These are phyloP conservation scores for Stenodema calcarata DNA, from an alignment of 2,888 invertebrate species.

Conservation along the genomic window DNA sequence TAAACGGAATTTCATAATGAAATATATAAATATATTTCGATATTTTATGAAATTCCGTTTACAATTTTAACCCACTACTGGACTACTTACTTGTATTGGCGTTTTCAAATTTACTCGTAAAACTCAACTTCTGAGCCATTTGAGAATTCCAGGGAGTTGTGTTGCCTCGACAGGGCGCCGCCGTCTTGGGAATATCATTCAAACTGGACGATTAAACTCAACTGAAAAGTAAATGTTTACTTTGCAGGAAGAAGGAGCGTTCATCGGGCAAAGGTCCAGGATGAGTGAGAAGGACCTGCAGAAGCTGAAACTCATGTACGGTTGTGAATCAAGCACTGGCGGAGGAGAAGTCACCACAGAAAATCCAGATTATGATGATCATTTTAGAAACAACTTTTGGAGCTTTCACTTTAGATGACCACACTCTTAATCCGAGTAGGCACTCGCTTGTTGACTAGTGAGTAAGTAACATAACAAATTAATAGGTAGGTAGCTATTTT, in stretches of 20 bases:
- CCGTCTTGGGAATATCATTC: too few species aligned
- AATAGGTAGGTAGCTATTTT: not conserved
- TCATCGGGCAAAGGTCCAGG: constrained; percentile 67
- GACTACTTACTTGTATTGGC: too few species aligned
- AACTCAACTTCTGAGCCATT: too few species aligned
- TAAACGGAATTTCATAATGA: too few species aligned
- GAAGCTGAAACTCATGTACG: constrained; percentile 69
- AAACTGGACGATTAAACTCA: too few species aligned
- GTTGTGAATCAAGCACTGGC: constrained; percentile 55
- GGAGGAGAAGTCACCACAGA: constrained; percentile 32
- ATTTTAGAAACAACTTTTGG: constrained; percentile 31
- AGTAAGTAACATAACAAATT: constrained; percentile 6
- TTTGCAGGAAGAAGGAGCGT: constrained; percentile 63
- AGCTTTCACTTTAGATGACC: constrained; percentile 49
- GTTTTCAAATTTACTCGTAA: too few species aligned
- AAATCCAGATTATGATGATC: constrained; percentile 41
- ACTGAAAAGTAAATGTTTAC: too few species aligned
- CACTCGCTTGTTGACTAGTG: constrained; percentile 2
- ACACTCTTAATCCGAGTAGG: not conserved
- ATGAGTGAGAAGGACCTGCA: constrained; percentile 67
- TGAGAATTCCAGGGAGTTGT: too few species aligned
- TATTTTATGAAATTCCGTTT: too few species aligned
- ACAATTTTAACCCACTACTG: too few species aligned
- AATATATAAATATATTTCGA: too few species aligned
- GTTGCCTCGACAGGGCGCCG: too few species aligned